phyloP scores from a whole-genome alignment of 2,888 invertebrate species.

The Epinotia demarniana region DNA sequence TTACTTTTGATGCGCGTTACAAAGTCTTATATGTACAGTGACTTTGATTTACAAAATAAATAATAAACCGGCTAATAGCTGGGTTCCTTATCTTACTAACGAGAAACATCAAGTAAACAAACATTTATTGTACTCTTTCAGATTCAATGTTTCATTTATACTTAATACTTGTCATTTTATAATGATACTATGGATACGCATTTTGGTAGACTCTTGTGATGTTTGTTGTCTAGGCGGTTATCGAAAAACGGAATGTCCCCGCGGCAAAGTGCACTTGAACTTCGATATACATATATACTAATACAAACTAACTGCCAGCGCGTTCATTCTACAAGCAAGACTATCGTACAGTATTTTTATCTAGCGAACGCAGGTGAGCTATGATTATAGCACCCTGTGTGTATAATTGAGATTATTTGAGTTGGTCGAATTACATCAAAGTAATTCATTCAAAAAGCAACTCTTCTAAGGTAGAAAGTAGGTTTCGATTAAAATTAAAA shows the following conservation, averaged over 20 bases:
- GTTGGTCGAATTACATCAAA: too few relatives aligned
- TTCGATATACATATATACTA: not conserved
- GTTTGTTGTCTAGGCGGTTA: slow-evolving; percentile 41
- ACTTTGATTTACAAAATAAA: slow-evolving; percentile 29
- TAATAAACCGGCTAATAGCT: slow-evolving; percentile 8
- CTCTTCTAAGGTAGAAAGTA: too few relatives aligned
- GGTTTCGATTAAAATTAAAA: too few relatives aligned
- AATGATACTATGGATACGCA: slow-evolving; percentile 38
- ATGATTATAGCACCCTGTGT: not conserved
- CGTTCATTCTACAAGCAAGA: not conserved
- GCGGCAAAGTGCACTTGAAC: not conserved
- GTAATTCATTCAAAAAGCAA: too few relatives aligned
- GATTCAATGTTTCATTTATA: slow-evolving; percentile 31
- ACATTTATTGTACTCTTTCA: slow-evolving; percentile 40
- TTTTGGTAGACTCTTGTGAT: slow-evolving; percentile 44
- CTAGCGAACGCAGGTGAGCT: not conserved
- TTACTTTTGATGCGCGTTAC: slow-evolving; percentile 33
- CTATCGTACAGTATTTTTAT: not conserved
- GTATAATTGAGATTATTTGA: too few relatives aligned
- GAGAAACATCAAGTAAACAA: slow-evolving; percentile 24
- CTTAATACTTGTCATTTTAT: slow-evolving; percentile 31
- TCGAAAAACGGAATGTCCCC: slow-evolving; percentile 21
- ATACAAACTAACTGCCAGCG: not conserved
- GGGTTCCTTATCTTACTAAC: slow-evolving; percentile 17
- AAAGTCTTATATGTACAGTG: slow-evolving; percentile 35